Evolutionary conservation across 1,140 invertebrate species (phyloP).

Genomic region (Sycophaga agraensis): DNA sequence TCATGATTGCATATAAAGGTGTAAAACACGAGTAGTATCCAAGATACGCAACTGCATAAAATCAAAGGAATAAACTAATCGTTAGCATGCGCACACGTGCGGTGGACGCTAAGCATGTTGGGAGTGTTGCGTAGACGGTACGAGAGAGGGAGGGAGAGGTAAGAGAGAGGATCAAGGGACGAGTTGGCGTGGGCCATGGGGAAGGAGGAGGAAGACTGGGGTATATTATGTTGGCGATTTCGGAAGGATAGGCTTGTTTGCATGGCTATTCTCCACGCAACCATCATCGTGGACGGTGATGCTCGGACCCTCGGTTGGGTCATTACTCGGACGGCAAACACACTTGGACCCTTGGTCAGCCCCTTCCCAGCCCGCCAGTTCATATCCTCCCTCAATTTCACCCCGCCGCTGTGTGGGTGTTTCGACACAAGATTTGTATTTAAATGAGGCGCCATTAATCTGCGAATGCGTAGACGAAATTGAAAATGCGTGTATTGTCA

Average conservation of each 20-base stretch:
- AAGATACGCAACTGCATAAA: slow-evolving; percentile 25
- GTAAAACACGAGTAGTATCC: background rate
- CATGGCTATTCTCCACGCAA: slow-evolving; percentile 51
- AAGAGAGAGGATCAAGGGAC: slow-evolving; percentile 1
- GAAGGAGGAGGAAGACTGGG: background rate
- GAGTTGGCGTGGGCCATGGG: slow-evolving; percentile 5
- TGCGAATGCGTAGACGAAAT: slow-evolving; percentile 32
- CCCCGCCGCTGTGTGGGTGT: slow-evolving; percentile 35
- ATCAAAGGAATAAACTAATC: background rate
- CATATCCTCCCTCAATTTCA: slow-evolving; percentile 38
- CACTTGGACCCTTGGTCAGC: slow-evolving; percentile 53
- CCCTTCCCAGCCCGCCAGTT: slow-evolving; percentile 35
- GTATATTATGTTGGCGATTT: slow-evolving; percentile 31
- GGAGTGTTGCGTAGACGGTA: background rate
- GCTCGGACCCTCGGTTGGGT: slow-evolving; percentile 47
- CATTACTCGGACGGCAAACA: slow-evolving; percentile 60
- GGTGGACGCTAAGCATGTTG: too few species aligned
- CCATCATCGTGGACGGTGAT: slow-evolving; percentile 43
- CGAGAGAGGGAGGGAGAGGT: slow-evolving; percentile 14
- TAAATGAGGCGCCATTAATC: slow-evolving; percentile 59
- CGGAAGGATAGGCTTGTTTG: slow-evolving; percentile 51
- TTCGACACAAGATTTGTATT: slow-evolving; percentile 59
- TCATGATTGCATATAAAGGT: too few species aligned
- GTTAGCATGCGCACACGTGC: too few species aligned
- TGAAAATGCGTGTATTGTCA: too few species aligned